A percentile compares a stretch with the other conserved stretches of the same genome.
These are phyloP conservation scores for Andricus curvator DNA, from an alignment of 2,888 invertebrate species.

Conservation along the genomic window DNA sequence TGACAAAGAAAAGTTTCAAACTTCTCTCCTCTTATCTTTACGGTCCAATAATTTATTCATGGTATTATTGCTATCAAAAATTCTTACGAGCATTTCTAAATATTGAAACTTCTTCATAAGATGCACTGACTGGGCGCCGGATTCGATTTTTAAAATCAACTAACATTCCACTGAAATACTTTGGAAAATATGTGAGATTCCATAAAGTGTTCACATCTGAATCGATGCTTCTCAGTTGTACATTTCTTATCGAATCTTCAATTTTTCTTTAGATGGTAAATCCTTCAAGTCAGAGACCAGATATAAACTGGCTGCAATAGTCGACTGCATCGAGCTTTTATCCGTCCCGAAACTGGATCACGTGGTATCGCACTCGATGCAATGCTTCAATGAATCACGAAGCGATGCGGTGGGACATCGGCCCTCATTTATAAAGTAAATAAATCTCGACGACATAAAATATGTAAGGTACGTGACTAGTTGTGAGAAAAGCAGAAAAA, in stretches of 20 bases:
- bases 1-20: too few relatives aligned
- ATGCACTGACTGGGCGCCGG: too few relatives aligned
- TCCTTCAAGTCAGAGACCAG: conserved; percentile 21
- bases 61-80: too few relatives aligned
- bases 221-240: neutral
- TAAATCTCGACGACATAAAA: conserved; percentile 50
- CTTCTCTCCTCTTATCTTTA: too few relatives aligned
- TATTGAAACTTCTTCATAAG: too few relatives aligned
- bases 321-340: conserved; percentile 53
- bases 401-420: conserved; percentile 58
- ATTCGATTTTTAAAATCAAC: neutral
- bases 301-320: conserved; percentile 32
- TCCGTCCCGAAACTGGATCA: conserved; percentile 59
- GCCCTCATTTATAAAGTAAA: conserved; percentile 68
- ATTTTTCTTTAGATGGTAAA: conserved; percentile 19
- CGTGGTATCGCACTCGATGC: conserved; percentile 56
- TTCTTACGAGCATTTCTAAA: too few relatives aligned
- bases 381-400: conserved; percentile 63
- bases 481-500: conserved; percentile 33
- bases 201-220: neutral
- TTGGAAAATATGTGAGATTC: neutral
- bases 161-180: neutral
- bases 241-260: conserved; percentile 8
- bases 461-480: neutral
- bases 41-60: too few relatives aligned